phyloP scores from a whole-genome alignment of 1,140 invertebrate genomes.

The Papilio polytes region DNA sequence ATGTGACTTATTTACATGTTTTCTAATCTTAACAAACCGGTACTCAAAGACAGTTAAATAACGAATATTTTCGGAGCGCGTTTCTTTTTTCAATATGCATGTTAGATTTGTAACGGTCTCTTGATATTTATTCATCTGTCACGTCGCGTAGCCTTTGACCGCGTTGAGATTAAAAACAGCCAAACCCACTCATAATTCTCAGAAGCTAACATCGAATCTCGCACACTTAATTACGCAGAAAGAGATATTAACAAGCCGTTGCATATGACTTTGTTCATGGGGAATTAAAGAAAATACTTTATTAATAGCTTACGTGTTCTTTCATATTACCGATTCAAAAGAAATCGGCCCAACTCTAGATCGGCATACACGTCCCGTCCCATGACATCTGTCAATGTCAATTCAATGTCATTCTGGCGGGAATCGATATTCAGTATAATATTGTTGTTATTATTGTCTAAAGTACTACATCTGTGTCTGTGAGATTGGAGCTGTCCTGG shows the following conservation, averaged over 20 bases:
- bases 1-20: slow-evolving; percentile 25
- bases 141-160: slow-evolving; percentile 44
- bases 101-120: slow-evolving; percentile 30
- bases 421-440: too few relatives aligned
- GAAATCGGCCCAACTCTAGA: too few relatives aligned
- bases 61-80: slow-evolving; percentile 22
- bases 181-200: neutral
- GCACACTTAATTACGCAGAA: neutral
- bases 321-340: too few relatives aligned
- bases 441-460: too few relatives aligned
- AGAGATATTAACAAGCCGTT: neutral
- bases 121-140: slow-evolving; percentile 43
- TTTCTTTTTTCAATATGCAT: slow-evolving; percentile 26
- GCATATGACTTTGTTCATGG: too few relatives aligned
- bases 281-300: too few relatives aligned
- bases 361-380: too few relatives aligned
- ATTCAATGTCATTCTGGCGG: too few relatives aligned
- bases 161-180: slow-evolving; percentile 6
- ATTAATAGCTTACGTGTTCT: too few relatives aligned
- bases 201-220: neutral
- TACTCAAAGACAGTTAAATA: slow-evolving; percentile 28
- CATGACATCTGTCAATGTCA: too few relatives aligned
- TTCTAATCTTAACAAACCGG: slow-evolving; percentile 34
- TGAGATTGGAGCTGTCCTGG: too few relatives aligned
- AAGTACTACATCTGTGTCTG: too few relatives aligned